Evolutionary conservation across 2,888 invertebrate species (phyloP).

Genomic region (Mantis religiosa): DNA sequence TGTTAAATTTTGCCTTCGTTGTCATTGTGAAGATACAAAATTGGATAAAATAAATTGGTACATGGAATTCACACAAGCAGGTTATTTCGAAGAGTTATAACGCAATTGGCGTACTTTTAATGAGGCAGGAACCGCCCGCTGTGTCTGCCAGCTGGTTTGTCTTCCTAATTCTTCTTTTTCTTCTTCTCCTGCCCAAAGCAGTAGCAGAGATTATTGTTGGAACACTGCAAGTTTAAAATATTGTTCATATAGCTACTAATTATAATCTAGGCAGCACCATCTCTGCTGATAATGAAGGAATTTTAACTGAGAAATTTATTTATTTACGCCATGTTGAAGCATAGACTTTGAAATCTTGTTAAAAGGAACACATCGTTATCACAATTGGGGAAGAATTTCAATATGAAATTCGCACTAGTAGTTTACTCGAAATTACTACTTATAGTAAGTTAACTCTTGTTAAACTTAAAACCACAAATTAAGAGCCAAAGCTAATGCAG

Average conservation of each 20-base stretch:
- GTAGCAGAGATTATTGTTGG: neutral
- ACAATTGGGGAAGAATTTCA: no score
- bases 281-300: neutral
- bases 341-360: no score
- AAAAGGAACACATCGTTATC: no score
- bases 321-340: neutral
- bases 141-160: neutral
- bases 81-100: neutral
- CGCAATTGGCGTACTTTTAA: neutral
- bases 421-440: no score
- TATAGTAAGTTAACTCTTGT: no score
- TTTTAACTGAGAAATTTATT: neutral
- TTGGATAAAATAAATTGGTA: no score
- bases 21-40: no score
- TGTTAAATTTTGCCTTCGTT: no score
- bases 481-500: no score
- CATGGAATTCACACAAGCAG: neutral
- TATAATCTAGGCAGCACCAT: neutral
- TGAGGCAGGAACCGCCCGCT: neutral
- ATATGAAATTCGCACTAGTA: no score
- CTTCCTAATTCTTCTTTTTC: neutral
- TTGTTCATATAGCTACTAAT: neutral
- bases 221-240: neutral
- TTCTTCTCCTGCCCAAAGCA: neutral
- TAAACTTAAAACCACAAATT: no score